Conservation (phyloP, 2,113 vertebrate genomes). For the Melanostigma gelatinosum region DNA sequence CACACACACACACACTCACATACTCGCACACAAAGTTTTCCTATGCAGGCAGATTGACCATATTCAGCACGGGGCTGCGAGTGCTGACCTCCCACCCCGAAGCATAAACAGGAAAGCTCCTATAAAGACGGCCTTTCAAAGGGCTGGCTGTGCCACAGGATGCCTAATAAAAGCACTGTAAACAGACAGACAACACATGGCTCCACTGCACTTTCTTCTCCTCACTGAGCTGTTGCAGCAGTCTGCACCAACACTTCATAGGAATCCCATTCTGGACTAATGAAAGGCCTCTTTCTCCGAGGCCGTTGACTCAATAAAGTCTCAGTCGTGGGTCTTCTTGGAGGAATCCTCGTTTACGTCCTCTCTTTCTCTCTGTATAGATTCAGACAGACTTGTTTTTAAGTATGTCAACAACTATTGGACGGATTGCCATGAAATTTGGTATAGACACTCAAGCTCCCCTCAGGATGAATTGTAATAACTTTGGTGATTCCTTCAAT, state of each 20-base stretch:
- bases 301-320: constrained; percentile 51
- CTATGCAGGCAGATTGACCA: constrained; percentile 68
- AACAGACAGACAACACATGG: constrained; percentile 79
- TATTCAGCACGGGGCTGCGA: constrained; percentile 75
- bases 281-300: constrained; percentile 65
- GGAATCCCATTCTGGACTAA: constrained; percentile 60
- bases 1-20: constrained; percentile 17
- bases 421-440: background rate
- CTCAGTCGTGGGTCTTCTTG: constrained; percentile 39
- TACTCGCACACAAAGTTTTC: constrained; percentile 56
- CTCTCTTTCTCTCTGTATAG: constrained; percentile 15
- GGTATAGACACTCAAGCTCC: background rate
- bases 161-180: constrained; percentile 82
- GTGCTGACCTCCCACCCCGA: constrained; percentile 78
- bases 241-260: constrained; percentile 57
- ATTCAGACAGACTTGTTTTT: background rate
- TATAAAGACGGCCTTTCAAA: constrained; percentile 82
- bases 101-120: constrained; percentile 83
- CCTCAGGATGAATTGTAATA: background rate
- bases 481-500: background rate
- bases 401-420: background rate
- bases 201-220: constrained; percentile 68
- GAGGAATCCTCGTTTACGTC: constrained; percentile 21
- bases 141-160: constrained; percentile 78
- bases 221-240: constrained; percentile 60